These are phyloP conservation scores for Mesocentrotus franciscanus DNA, from an alignment of 53 echinoderm and acorn worm genomes.

Conservation along the genomic window DNA sequence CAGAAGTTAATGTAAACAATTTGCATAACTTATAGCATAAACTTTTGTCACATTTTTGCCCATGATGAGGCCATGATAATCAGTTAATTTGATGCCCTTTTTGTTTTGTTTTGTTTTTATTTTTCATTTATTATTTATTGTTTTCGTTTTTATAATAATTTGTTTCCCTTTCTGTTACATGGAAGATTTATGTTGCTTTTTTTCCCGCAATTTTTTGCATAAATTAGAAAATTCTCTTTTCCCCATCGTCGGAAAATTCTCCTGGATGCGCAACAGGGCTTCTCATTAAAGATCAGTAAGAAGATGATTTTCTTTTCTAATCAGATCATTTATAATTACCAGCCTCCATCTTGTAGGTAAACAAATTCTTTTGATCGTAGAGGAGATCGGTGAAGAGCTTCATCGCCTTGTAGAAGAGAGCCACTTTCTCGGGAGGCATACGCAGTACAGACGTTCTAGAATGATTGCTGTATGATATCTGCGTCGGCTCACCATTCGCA, in stretches of 20 bases:
- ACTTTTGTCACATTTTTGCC: too few species aligned
- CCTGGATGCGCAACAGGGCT: background rate
- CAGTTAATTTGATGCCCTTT: too few species aligned
- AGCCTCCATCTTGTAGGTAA: constrained; percentile 39
- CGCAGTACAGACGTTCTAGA: constrained; percentile 47
- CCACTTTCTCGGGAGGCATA: constrained; percentile 45
- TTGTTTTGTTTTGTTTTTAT: too few species aligned
- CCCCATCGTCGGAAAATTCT: background rate
- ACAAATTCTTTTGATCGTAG: constrained; percentile 57
- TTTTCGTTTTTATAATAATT: background rate
- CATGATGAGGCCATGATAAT: too few species aligned
- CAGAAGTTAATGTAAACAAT: too few species aligned
- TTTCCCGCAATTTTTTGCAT: too few species aligned
- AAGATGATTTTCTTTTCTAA: background rate
- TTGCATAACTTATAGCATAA: too few species aligned
- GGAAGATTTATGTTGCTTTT: too few species aligned
- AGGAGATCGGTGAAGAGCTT: constrained; percentile 54
- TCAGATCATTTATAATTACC: background rate
- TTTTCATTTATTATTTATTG: too few species aligned
- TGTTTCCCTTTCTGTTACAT: background rate
- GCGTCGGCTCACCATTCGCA: constrained; percentile 6
- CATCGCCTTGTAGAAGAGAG: constrained; percentile 55
- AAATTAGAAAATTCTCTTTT: background rate
- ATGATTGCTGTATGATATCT: constrained; percentile 65
- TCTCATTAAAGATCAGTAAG: background rate